Base-by-base conservation (phyloP, 2,888 invertebrate species). In the Drosophila algonquin region DNA sequence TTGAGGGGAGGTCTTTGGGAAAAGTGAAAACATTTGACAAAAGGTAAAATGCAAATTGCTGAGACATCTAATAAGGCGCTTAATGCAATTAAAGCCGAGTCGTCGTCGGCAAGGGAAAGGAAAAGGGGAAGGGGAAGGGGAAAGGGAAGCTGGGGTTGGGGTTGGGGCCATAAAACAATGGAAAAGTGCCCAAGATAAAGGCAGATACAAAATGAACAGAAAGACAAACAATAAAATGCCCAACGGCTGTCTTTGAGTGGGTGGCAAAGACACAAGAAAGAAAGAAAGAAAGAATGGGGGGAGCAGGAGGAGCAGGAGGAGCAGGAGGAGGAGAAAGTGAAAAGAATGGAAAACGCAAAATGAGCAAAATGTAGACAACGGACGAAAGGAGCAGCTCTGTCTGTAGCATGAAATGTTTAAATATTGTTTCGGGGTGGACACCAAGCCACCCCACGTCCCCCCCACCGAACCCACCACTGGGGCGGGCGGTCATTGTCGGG, bases 171-270 rank as follows among this genome's bases (percentile, higher is more conserved):
- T 82, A 83, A 86, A 86, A 83, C 83, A 83, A 86, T 86, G 86
- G 74, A 79, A 83, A 83, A 79, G 77, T 81, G 80, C 65, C 65
- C 79, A 75, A 83, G 83, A 83, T 81, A 86, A 86, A 77, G 79
- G 77, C 81, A 65, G 78, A 81, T 79, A 85, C 80, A 84, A 83
- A 44, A 52, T 40, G 30, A 51, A 40, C 55, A 44, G 30, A 67
- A 59, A 51, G 57, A 57, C 63, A 73, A 61, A 73, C 59, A 68
- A 63, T 65, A 44, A 67, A 73, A 65, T 56, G 55, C 51, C 64
- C 64, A 45, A 21, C 64, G 64, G 64, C 67, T 45, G 55, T 56
- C 64, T 51, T 45, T 16, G n/a, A 48, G 51, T 40, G 40, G 40
- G 40, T 35, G 35, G 12, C 24, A 16, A 21, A 21, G 18, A 47